Conservation (phyloP, 2,888 invertebrate genomes). For the Polydrusus tereticollis region DNA sequence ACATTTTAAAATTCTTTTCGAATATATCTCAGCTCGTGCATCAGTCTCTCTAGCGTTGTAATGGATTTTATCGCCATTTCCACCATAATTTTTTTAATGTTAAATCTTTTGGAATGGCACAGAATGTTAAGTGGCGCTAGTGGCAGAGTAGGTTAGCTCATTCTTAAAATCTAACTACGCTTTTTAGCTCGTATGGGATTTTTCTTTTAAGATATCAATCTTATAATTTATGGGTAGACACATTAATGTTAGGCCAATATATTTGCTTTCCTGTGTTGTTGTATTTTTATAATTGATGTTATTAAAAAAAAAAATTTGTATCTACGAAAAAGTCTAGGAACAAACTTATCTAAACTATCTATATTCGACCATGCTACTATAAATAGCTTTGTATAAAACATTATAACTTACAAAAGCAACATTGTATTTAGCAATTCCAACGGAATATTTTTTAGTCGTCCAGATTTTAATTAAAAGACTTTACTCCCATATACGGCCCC, state of each 20-base stretch:
- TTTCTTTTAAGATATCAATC: neutral
- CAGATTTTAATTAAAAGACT: constrained; percentile 11
- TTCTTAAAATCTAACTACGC: neutral
- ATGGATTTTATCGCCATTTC: constrained; percentile 13
- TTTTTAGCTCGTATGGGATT: neutral
- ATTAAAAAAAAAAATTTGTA: no score
- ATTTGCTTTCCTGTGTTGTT: no score
- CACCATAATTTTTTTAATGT: constrained; percentile 5
- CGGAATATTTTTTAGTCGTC: neutral
- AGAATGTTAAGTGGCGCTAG: constrained; percentile 11
- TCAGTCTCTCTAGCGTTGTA: constrained; percentile 3
- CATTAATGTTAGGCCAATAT: no score
- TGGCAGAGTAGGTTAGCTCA: constrained; percentile 6
- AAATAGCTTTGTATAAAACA: neutral
- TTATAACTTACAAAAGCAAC: neutral
- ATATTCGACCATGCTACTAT: no score
- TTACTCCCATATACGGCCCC: neutral
- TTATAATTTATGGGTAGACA: no score
- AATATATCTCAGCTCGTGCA: constrained; percentile 21
- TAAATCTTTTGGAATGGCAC: neutral
- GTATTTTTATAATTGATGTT: no score
- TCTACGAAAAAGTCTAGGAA: no score
- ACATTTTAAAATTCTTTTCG: constrained; percentile 15
- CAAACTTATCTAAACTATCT: no score
- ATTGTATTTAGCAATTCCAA: neutral